phyloP scores from a whole-genome alignment of 1,140 invertebrate genomes.

The Bombus turneri region DNA sequence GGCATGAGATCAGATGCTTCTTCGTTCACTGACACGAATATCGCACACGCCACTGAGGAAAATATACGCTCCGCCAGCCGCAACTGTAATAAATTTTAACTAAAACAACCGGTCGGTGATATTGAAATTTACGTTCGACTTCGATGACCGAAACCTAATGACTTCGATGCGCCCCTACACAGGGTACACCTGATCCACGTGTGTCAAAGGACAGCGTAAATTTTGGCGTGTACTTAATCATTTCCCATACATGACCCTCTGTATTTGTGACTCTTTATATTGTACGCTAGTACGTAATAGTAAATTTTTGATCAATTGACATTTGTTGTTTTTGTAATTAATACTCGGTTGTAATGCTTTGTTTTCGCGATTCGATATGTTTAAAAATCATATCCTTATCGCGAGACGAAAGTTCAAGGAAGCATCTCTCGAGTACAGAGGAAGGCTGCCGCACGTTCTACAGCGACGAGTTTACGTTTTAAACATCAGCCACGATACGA shows the following conservation, averaged over 20 bases:
- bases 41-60: neutral
- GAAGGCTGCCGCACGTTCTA: neutral
- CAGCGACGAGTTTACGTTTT: constrained; percentile 48
- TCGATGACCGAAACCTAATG: constrained; percentile 19
- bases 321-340: neutral
- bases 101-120: constrained; percentile 18
- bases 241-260: neutral
- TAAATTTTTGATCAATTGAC: neutral
- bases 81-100: constrained; percentile 39
- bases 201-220: neutral
- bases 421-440: neutral
- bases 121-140: constrained; percentile 34
- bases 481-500: constrained; percentile 57
- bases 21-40: constrained; percentile 31
- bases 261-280: neutral
- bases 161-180: neutral
- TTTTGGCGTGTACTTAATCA: constrained; percentile 15
- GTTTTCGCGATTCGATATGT: neutral
- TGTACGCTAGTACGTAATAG: too few relatives aligned
- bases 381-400: too few relatives aligned
- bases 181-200: neutral
- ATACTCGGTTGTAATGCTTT: neutral
- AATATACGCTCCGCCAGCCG: neutral
- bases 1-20: constrained; percentile 10
- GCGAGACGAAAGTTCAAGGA: too few relatives aligned